Evolutionary conservation across 2,888 invertebrate genomes (phyloP).

Genomic region (Drosophila colorata): DNA sequence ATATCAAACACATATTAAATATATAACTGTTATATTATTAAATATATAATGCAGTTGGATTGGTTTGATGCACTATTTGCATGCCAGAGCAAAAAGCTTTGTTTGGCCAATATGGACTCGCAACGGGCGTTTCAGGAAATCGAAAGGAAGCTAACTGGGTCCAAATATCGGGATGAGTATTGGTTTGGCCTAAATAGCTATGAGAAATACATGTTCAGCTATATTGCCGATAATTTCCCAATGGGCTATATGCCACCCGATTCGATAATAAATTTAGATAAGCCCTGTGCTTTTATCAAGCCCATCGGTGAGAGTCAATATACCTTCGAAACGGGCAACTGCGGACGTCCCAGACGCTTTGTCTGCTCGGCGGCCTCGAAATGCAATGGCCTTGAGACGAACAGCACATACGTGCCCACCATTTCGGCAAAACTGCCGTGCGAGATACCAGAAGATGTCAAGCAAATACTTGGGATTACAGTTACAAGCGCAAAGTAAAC

Average conservation of each 20-base stretch:
- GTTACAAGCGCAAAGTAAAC: no score
- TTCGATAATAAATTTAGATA: background rate
- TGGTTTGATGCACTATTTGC: slow-evolving; percentile 38
- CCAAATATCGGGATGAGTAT: background rate
- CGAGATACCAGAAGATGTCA: background rate
- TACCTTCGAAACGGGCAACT: slow-evolving; percentile 13
- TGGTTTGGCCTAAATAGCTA: slow-evolving; percentile 45
- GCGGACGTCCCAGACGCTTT: slow-evolving; percentile 12
- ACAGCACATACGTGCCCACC: background rate
- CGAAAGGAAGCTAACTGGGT: background rate
- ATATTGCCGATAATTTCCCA: background rate
- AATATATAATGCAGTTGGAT: background rate
- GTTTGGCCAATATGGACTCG: slow-evolving; percentile 33
- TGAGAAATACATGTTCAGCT: slow-evolving; percentile 24
- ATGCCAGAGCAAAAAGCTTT: slow-evolving; percentile 32
- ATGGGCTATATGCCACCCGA: background rate
- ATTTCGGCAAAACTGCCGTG: background rate
- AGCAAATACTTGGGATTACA: slow-evolving; percentile 13
- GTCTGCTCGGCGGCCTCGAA: slow-evolving; percentile 18
- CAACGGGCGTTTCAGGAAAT: background rate
- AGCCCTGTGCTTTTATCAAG: slow-evolving; percentile 30
- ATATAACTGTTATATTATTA: background rate
- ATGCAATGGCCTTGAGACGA: slow-evolving; percentile 24
- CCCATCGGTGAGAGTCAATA: background rate
- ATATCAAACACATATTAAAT: background rate